phyloP scores from a whole-genome alignment of 2,888 invertebrate species.

The Phyllotreta striolata region DNA sequence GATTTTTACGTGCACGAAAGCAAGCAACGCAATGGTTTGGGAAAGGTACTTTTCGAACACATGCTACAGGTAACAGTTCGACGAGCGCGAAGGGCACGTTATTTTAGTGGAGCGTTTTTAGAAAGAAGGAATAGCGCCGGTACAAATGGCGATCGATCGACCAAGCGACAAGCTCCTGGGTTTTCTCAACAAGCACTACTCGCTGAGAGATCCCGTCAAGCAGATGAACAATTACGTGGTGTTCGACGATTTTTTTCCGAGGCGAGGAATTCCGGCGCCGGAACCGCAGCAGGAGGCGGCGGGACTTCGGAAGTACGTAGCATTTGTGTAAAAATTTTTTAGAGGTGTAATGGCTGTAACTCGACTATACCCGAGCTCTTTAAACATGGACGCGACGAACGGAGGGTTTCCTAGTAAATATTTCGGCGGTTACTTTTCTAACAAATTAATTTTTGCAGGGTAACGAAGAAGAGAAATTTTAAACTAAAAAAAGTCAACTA shows the following conservation, averaged over 20 bases:
- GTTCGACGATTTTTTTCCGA: constrained; percentile 79
- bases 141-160: constrained; percentile 88
- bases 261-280: constrained; percentile 6
- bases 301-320: constrained; percentile 16
- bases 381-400: too few species aligned
- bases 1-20: constrained; percentile 92
- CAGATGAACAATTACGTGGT: constrained; percentile 91
- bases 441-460: constrained; percentile 9
- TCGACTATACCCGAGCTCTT: constrained; percentile 4
- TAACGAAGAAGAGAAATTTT: constrained; percentile 5
- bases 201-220: constrained; percentile 69
- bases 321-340: neutral
- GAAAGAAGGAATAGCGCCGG: constrained; percentile 73
- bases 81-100: neutral
- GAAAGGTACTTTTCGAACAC: constrained; percentile 83
- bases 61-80: constrained; percentile 79
- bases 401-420: constrained; percentile 4
- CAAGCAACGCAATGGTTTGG: constrained; percentile 85
- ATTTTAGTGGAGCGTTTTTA: constrained; percentile 57
- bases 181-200: constrained; percentile 87
- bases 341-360: constrained; percentile 4
- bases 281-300: neutral
- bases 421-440: constrained; percentile 10
- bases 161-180: constrained; percentile 89
- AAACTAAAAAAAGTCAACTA: constrained; percentile 14